phyloP scores from a whole-genome alignment of 2,888 invertebrate species.

The Iselma pallidipennis region DNA sequence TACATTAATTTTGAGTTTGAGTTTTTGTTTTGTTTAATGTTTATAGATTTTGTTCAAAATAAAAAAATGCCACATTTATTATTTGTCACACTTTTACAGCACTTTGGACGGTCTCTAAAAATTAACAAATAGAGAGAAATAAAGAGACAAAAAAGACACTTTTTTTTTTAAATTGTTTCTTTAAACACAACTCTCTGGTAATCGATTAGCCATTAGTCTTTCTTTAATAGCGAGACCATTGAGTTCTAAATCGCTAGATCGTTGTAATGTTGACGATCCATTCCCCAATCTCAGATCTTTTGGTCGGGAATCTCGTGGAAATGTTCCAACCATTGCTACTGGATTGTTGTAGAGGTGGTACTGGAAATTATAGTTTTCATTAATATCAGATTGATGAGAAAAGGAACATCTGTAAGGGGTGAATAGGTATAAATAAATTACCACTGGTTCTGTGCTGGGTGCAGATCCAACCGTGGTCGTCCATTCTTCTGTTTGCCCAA shows the following conservation, averaged over 20 bases:
- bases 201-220: constrained; percentile 81
- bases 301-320: constrained; percentile 62
- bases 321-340: constrained; percentile 60
- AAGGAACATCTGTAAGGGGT: not conserved
- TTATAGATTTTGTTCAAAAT: not conserved
- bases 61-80: not conserved
- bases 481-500: constrained; percentile 54
- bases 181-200: constrained; percentile 89
- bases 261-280: constrained; percentile 57
- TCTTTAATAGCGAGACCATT: constrained; percentile 88
- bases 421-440: constrained; percentile 7
- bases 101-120: constrained; percentile 37
- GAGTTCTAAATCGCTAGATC: constrained; percentile 58
- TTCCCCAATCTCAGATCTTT: constrained; percentile 56
- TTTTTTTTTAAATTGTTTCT: constrained; percentile 16
- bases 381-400: not conserved
- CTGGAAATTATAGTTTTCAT: constrained; percentile 43
- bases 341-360: constrained; percentile 59
- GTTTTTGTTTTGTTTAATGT: not conserved
- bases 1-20: constrained; percentile 6
- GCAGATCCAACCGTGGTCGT: constrained; percentile 57
- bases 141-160: constrained; percentile 17
- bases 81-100: constrained; percentile 14
- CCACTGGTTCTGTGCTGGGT: constrained; percentile 37
- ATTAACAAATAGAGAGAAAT: constrained; percentile 12